Evolutionary conservation across 2,888 invertebrate species (phyloP), one percentile per base, ranked within the genome.

Genomic region (Hoplodrina blanda): DNA sequence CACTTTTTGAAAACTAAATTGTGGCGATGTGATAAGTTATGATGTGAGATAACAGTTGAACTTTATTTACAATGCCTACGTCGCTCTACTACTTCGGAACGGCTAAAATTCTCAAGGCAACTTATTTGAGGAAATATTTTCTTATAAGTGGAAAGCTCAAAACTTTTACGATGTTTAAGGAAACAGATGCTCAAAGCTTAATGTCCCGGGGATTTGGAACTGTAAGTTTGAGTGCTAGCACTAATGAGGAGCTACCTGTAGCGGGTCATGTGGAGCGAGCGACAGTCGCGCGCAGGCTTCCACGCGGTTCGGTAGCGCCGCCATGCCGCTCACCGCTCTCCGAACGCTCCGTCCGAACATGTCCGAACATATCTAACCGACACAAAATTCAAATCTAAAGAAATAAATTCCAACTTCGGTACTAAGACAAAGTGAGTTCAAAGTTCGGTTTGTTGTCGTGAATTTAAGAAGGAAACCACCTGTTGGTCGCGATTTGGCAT

Each of bases 251-350:
- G 92, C 93, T 95, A 95, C 95, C 95, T 95, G 95, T 95, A 88
- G 95, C 91, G 89, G 89, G 89, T 89, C 93, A 93, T 92, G 92
- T 92, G 91, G 87, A 86, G 82, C 76, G 83, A 82, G 78, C 90
- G 91, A 86, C 94, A 96, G 96, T 96, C 91, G 93, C 94, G 96
- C 95, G 95, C 95, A 95, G 95, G 92, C 95, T 90, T 92, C 89
- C 93, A 93, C 91, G 94, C 95, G 91, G 88, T 86, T 80, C 93
- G 93, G 95, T 93, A 91, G 94, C 90, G 93, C 89, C 83, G 87
- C 88, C 83, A 92, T 91, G 92, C 79, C 86, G 89, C 83, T 89
- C 82, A 87, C 84, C 88, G 87, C 82, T 82, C 70, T 80, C 84
- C 89, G 89, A 89, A 88, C 91, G 88, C 89, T 88, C 87, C 90